These are phyloP conservation scores for Cepaea nemoralis DNA, from an alignment of 1,140 invertebrate species.

Conservation along the genomic window DNA sequence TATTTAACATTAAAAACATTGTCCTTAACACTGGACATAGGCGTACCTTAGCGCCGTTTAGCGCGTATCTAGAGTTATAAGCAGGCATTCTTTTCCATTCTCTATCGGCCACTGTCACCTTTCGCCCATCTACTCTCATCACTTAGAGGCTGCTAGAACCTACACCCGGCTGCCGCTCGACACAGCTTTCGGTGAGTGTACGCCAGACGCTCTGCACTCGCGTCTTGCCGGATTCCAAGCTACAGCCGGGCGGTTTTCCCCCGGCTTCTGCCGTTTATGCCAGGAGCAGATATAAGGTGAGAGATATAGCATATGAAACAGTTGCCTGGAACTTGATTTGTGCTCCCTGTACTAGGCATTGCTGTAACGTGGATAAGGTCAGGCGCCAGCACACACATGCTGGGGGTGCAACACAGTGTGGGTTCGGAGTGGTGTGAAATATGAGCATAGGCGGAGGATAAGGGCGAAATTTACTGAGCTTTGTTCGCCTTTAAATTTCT, in stretches of 20 bases:
- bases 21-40: not conserved
- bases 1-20: no score
- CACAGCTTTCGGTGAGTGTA: not conserved
- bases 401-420: not conserved
- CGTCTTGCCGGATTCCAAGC: not conserved
- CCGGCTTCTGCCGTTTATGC: not conserved
- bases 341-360: not conserved
- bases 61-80: conserved; percentile 34
- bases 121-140: conserved; percentile 32
- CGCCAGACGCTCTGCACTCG: not conserved
- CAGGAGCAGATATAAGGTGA: conserved; percentile 2
- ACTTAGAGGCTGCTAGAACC: not conserved
- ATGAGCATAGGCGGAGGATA: not conserved
- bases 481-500: no score
- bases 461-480: no score
- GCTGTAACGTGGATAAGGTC: not conserved
- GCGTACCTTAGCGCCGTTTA: conserved; percentile 22
- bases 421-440: not conserved
- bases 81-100: conserved; percentile 29
- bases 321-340: not conserved
- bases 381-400: not conserved
- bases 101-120: conserved; percentile 6
- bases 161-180: not conserved
- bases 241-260: not conserved
- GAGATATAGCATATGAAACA: not conserved